phyloP scores from a whole-genome alignment of 2,113 vertebrate species.

The Zonotrichia leucophrys region DNA sequence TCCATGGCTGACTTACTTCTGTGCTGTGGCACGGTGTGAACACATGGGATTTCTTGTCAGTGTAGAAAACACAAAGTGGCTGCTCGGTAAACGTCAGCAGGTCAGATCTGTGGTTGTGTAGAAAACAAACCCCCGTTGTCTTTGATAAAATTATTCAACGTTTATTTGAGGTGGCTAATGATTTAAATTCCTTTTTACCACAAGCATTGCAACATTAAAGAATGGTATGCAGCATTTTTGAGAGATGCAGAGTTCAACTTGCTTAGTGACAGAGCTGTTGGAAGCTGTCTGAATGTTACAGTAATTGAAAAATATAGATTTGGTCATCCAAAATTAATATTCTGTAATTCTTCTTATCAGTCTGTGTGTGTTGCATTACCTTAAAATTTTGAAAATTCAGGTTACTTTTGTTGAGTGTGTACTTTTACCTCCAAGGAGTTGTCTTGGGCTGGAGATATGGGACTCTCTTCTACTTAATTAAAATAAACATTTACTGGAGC shows the following conservation, averaged over 20 bases:
- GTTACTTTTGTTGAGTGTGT: neutral
- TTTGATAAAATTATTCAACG: conserved; percentile 1
- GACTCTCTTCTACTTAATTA: neutral
- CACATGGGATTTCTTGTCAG: conserved; percentile 9
- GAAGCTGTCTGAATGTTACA: neutral
- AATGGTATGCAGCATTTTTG: neutral
- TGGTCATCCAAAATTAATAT: neutral
- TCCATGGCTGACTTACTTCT: conserved; percentile 53
- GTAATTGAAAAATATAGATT: neutral
- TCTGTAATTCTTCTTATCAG: neutral
- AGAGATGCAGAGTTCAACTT: neutral
- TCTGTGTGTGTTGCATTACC: neutral
- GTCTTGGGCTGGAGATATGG: neutral
- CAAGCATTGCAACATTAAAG: neutral
- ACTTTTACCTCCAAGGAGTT: neutral
- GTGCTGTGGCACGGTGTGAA: neutral
- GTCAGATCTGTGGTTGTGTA: neutral
- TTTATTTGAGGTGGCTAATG: conserved; percentile 26
- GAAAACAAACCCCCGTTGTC: neutral
- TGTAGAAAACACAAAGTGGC: neutral
- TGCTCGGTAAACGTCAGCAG: neutral
- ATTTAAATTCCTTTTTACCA: conserved; percentile 3
- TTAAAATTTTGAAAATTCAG: neutral
- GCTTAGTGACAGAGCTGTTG: neutral
- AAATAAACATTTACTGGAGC: neutral